These are phyloP conservation scores for Etheostoma spectabile DNA, from an alignment of 2,113 vertebrate species.

Conservation along the genomic window DNA sequence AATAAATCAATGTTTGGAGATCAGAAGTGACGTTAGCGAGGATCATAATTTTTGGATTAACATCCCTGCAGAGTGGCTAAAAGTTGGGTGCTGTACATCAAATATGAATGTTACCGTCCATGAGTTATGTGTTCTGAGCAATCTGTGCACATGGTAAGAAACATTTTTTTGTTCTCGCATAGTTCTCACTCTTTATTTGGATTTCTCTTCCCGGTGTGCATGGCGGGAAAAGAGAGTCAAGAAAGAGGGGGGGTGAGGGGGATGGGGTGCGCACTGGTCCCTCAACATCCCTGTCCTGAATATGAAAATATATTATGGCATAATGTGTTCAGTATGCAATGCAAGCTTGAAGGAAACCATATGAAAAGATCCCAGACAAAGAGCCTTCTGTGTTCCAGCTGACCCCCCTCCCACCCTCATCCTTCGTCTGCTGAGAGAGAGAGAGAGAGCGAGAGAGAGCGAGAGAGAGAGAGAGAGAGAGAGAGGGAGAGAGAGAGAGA, in stretches of 20 bases:
- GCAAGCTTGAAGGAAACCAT: constrained; percentile 88
- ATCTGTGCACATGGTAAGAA: constrained; percentile 15
- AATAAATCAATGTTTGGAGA: constrained; percentile 26
- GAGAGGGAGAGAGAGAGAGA: constrained; percentile 12
- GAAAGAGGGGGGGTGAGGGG: constrained; percentile 21
- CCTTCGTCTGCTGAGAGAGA: constrained; percentile 72
- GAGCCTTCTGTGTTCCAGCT: constrained; percentile 85
- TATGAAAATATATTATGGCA: constrained; percentile 85
- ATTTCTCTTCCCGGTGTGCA: constrained; percentile 45
- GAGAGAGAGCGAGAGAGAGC: constrained; percentile 26
- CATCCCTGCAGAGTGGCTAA: constrained; percentile 28
- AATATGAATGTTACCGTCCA: constrained; percentile 24
- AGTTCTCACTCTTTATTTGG: constrained; percentile 59
- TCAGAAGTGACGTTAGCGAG: constrained; percentile 13
- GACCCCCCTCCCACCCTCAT: constrained; percentile 78
- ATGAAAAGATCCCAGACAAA: constrained; percentile 86
- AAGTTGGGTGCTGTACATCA: not conserved
- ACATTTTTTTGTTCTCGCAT: not conserved
- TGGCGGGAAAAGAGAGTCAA: constrained; percentile 62
- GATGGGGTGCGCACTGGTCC: constrained; percentile 53
- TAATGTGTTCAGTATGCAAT: constrained; percentile 89
- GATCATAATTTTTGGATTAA: constrained; percentile 29
- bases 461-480: constrained; percentile 25
- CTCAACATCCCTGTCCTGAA: constrained; percentile 73
- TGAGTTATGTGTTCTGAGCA: constrained; percentile 26